Evolutionary conservation across 2,888 invertebrate species (phyloP).

Genomic region (Muscina levida): DNA sequence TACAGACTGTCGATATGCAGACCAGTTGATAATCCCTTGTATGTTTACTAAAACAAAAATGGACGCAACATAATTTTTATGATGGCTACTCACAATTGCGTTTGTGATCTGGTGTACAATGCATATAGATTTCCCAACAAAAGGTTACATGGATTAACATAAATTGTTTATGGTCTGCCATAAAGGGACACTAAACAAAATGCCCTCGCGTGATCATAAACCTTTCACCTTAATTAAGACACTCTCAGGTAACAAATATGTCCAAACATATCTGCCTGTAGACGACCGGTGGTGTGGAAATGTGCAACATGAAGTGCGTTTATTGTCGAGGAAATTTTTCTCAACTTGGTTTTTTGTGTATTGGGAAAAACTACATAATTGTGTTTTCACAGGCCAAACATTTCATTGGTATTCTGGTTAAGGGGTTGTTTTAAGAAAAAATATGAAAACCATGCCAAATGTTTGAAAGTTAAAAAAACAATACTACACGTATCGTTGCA

Average conservation of each 20-base stretch:
- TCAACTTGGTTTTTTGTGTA: not conserved
- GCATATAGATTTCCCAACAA: slow-evolving; percentile 21
- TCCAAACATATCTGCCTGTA: too few relatives aligned
- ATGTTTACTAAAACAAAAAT: not conserved
- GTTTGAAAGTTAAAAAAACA: slow-evolving; percentile 23
- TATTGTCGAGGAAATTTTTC: too few relatives aligned
- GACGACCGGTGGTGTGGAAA: too few relatives aligned
- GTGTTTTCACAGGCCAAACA: slow-evolving; percentile 4
- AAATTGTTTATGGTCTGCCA: slow-evolving; percentile 49
- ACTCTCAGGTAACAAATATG: not conserved
- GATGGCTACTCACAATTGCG: not conserved
- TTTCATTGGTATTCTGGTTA: slow-evolving; percentile 41
- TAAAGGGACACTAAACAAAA: slow-evolving; percentile 65
- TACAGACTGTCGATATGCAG: too few relatives aligned
- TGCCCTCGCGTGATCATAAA: slow-evolving; percentile 60
- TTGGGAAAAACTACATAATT: slow-evolving; percentile 27
- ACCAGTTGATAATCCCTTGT: not conserved
- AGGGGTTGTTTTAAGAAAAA: too few relatives aligned
- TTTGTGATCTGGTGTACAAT: slow-evolving; percentile 13
- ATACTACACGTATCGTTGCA: not conserved
- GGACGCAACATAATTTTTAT: not conserved
- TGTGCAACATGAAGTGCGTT: too few relatives aligned
- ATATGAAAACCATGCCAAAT: slow-evolving; percentile 57
- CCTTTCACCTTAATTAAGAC: slow-evolving; percentile 51
- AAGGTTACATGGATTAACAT: slow-evolving; percentile 38